Evolutionary conservation across 2,113 vertebrate species (phyloP).

Genomic region (Amphiprion percula): DNA sequence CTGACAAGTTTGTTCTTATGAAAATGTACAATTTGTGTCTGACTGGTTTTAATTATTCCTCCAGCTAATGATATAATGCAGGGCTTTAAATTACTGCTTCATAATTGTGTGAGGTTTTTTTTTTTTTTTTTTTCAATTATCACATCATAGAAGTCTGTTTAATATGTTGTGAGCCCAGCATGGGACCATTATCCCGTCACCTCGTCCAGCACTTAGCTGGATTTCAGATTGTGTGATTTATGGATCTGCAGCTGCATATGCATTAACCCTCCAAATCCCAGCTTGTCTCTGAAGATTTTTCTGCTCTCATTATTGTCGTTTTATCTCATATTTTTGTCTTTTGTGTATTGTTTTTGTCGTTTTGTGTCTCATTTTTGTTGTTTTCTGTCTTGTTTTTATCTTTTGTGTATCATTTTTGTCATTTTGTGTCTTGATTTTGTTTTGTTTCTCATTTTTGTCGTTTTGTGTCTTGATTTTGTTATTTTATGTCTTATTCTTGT

Average conservation of each 20-base stretch:
- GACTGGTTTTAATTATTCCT: constrained; percentile 1
- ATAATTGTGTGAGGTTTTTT: neutral
- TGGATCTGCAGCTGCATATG: constrained; percentile 3
- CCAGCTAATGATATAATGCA: neutral
- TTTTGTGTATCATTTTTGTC: too few relatives aligned
- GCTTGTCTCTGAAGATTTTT: too few relatives aligned
- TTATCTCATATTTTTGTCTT: too few relatives aligned
- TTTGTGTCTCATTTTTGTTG: too few relatives aligned
- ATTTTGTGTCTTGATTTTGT: too few relatives aligned
- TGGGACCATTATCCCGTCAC: neutral
- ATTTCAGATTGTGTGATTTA: constrained; percentile 15
- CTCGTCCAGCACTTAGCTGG: neutral
- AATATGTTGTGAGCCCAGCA: neutral
- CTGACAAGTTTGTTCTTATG: neutral
- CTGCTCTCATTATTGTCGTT: too few relatives aligned
- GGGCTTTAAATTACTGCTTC: neutral
- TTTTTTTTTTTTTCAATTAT: neutral
- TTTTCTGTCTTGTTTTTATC: too few relatives aligned
- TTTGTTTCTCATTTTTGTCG: too few relatives aligned
- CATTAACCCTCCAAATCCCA: too few relatives aligned
- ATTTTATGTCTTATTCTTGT: too few relatives aligned
- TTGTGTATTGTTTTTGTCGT: too few relatives aligned
- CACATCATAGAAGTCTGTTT: neutral
- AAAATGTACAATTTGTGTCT: neutral
- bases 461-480: too few relatives aligned